Conservation (phyloP, 2,888 invertebrate genomes). For the Cremastinae sp. region DNA sequence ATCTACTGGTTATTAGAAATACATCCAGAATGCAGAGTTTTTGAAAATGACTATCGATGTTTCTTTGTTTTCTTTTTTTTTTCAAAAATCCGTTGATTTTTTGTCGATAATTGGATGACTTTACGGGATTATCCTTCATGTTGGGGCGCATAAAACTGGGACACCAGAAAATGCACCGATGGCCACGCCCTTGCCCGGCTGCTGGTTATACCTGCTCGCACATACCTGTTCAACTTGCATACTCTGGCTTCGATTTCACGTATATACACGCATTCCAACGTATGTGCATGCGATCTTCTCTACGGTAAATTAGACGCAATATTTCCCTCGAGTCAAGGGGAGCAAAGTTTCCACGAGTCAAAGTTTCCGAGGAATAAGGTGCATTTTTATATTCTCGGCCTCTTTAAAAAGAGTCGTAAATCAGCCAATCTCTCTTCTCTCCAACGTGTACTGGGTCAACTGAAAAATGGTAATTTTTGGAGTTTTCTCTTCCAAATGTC, state of each 20-base stretch:
- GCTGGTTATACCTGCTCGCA: slow-evolving; percentile 42
- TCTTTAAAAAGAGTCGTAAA: slow-evolving; percentile 17
- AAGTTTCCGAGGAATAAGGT: slow-evolving; percentile 28
- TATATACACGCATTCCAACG: slow-evolving; percentile 14
- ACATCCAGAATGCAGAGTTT: background rate
- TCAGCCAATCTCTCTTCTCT: slow-evolving; percentile 3
- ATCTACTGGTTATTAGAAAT: background rate
- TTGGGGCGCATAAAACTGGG: slow-evolving; percentile 42
- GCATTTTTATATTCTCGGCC: slow-evolving; percentile 10
- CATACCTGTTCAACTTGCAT: slow-evolving; percentile 52
- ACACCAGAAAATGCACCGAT: slow-evolving; percentile 42
- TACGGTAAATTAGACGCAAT: background rate
- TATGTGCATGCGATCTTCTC: background rate
- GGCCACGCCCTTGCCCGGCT: slow-evolving; percentile 54
- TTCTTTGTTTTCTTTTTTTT: too few relatives aligned
- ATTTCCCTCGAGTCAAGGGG: slow-evolving; percentile 2
- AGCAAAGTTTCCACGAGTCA: too few relatives aligned
- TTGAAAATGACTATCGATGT: too few relatives aligned
- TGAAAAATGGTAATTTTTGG: slow-evolving; percentile 58
- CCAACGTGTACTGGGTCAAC: slow-evolving; percentile 51
- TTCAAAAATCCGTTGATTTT: too few relatives aligned
- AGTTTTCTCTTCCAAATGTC: slow-evolving; percentile 45
- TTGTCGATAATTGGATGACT: background rate
- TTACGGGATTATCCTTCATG: slow-evolving; percentile 8
- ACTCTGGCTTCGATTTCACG: slow-evolving; percentile 50